Conservation (phyloP, 2,113 vertebrate genomes). For the Bambusicola thoracicus region DNA sequence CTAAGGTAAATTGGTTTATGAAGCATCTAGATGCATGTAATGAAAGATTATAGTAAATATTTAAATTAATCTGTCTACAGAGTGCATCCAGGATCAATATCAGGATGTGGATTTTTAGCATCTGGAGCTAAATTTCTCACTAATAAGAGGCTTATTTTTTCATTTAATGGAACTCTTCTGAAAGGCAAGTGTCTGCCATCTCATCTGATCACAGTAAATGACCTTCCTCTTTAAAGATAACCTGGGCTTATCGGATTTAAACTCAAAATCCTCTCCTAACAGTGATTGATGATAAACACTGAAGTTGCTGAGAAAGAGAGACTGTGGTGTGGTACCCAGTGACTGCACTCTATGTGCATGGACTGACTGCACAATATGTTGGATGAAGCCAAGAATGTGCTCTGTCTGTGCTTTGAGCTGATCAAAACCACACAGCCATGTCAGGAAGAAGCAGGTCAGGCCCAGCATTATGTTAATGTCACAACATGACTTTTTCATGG, state of each 20-base stretch:
- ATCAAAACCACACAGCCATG: fast-evolving
- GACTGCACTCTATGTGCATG: fast-evolving
- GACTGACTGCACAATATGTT: fast-evolving
- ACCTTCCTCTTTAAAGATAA: constrained; percentile 15
- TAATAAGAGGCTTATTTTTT: background rate
- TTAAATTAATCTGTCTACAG: constrained; percentile 33
- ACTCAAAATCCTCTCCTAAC: background rate
- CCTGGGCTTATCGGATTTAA: background rate
- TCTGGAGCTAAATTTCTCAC: background rate
- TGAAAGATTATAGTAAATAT: constrained; percentile 44
- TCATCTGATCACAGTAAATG: background rate
- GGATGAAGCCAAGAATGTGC: background rate
- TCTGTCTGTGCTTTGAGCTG: background rate
- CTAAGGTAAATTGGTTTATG: constrained; percentile 41
- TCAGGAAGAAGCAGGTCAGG: background rate
- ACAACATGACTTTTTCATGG: background rate
- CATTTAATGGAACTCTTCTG: background rate
- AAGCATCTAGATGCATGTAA: background rate
- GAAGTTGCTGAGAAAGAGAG: background rate
- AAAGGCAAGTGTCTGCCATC: background rate
- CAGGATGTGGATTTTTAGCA: background rate
- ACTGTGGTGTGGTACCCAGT: background rate
- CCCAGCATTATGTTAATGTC: background rate
- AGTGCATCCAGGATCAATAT: constrained; percentile 17
- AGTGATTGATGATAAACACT: background rate